Evolutionary conservation across 2,888 invertebrate species (phyloP).

Genomic region (Cheilosia soror): DNA sequence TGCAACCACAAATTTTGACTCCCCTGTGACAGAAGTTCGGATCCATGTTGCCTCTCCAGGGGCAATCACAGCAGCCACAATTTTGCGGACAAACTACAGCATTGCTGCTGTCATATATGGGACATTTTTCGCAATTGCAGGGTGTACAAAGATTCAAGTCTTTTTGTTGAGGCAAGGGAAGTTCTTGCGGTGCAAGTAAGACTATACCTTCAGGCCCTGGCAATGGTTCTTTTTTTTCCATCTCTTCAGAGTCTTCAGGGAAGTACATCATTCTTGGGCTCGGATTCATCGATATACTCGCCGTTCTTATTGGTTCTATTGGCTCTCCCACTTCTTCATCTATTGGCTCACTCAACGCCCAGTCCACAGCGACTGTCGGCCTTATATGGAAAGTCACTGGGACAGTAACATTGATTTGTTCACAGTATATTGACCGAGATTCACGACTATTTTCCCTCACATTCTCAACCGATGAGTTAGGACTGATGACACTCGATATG

Average conservation of each 20-base stretch:
- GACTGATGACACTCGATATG: background rate
- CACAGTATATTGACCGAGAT: background rate
- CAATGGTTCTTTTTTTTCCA: background rate
- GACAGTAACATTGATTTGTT: conserved; percentile 60
- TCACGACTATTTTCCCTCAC: too few relatives aligned
- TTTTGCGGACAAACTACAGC: conserved; percentile 80
- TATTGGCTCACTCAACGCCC: background rate
- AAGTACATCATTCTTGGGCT: background rate
- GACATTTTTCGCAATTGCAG: conserved; percentile 79
- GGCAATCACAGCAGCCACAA: conserved; percentile 81
- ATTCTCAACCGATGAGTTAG: background rate
- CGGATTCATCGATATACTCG: conserved; percentile 31
- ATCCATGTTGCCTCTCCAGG: conserved; percentile 78
- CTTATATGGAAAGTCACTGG: conserved; percentile 64
- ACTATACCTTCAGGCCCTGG: conserved; percentile 11
- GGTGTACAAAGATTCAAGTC: conserved; percentile 79
- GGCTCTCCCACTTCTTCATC: background rate
- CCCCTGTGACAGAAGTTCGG: conserved; percentile 76
- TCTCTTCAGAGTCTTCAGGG: background rate
- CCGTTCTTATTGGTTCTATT: conserved; percentile 70
- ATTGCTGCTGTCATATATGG: conserved; percentile 78
- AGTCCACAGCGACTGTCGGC: background rate
- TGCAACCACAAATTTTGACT: conserved; percentile 80
- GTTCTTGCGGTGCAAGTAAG: background rate
- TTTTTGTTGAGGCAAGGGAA: conserved; percentile 80